Conservation (phyloP, 2,888 invertebrate genomes). For the Cantharis rustica region DNA sequence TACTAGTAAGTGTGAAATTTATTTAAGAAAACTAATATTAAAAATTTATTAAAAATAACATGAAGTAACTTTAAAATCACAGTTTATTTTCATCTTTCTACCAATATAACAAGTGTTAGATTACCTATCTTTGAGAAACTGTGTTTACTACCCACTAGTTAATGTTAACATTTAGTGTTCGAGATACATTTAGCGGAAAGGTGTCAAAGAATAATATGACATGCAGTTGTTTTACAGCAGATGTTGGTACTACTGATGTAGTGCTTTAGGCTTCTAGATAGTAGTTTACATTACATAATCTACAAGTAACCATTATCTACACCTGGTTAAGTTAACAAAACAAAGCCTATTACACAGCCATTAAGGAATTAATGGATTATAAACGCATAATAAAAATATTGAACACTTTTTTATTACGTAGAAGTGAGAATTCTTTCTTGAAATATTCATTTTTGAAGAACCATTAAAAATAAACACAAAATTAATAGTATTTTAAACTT, state of each 20-base stretch:
- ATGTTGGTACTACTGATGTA: constrained; percentile 23
- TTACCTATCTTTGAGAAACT: not conserved
- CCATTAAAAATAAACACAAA: not conserved
- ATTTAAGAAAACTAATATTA: not conserved
- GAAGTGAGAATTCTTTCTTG: not conserved
- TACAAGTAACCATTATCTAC: constrained; percentile 12
- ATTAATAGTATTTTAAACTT: not conserved
- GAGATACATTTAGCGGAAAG: constrained; percentile 27
- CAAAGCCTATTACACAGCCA: not conserved
- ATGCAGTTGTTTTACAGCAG: constrained; percentile 29
- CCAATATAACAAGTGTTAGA: not conserved
- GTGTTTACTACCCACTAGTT: not conserved
- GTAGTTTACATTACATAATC: constrained; percentile 22
- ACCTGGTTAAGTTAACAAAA: constrained; percentile 19
- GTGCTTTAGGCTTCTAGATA: constrained; percentile 23
- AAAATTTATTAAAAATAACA: not conserved
- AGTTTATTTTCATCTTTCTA: not conserved
- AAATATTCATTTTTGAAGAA: not conserved
- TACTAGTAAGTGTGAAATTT: not conserved
- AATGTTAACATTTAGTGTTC: constrained; percentile 7
- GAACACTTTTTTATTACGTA: not conserved
- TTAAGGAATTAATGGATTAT: not conserved
- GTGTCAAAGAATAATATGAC: constrained; percentile 29
- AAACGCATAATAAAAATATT: not conserved
- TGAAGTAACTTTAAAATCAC: not conserved